Base-by-base conservation (phyloP, 2,888 invertebrate genomes). In the Fragum whitleyi region DNA sequence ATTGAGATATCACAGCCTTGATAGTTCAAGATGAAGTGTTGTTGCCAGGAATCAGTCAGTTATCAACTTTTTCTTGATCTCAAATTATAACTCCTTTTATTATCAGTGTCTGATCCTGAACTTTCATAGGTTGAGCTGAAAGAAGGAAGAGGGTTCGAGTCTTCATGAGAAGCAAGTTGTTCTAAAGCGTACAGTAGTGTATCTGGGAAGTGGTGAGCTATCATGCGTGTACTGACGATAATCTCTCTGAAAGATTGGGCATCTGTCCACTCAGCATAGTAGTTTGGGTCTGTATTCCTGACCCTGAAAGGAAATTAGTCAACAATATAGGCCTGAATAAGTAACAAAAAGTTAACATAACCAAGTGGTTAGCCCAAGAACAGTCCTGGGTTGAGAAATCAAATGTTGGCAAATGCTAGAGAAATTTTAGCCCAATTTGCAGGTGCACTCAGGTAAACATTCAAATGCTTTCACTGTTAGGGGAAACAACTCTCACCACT, bases 171-270 rank as follows among this genome's bases (percentile, higher is more conserved):
- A 14, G 82, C 79, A 6, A 93, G 89, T 79, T 92, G 91, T 47
- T 96, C 95, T 69, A 97, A 94, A 32, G 97, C 96, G 86, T 95
- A 95, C 87, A 96, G 95, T n/a, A 97, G 96, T 92, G 96, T 96
- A 92, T 97, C 96, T 0, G 98, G 98, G 68, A 97, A 94, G 93
- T 98, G 98, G 94, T 98, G 97, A 0, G 97, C 95, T 3, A 97
- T 93, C 97, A 97, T 97, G 62, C 96, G 95, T 11, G 97, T 97
- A 96, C 97, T 97, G 67, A 98, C 96, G 88, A 96, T 95, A 70
- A 98, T 95, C 91, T 97, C 97, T 95, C 96, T 96, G 94, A 97
- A 97, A 92, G 97, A 96, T 91, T 97, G 96, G 0, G 97, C 95
- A 77, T 96, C 95, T 2, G 96, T 96, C 97, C 97, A 97, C 65